Percentiles rank a stretch among this genome's conserved stretches.
Conservation (phyloP, 2,797 vertebrate genomes). For the Pseudotriccus pelzelni region DNA sequence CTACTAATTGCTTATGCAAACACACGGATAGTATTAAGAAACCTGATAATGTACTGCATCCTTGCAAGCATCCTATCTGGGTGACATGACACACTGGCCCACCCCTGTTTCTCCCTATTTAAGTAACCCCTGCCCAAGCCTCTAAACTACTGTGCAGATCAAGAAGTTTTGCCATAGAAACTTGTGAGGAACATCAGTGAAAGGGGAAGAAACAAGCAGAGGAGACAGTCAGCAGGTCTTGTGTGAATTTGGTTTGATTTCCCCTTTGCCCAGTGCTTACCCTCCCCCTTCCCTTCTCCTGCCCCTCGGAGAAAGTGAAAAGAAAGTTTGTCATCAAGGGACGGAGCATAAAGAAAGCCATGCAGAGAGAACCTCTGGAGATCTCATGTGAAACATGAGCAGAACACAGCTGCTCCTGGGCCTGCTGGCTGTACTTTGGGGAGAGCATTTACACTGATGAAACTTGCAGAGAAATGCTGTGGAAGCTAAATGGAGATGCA, state of each 20-base stretch:
- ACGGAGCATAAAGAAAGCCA: not conserved
- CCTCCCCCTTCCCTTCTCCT: not conserved
- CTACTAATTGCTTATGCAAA: not conserved
- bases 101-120: not conserved
- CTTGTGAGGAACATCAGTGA: not conserved
- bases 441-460: not conserved
- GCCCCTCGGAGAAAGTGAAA: not conserved
- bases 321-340: too few species aligned
- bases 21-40: not conserved
- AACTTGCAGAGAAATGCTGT: not conserved
- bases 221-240: not conserved
- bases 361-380: not conserved
- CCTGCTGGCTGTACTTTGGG: not conserved
- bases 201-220: not conserved
- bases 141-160: not conserved
- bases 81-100: not conserved
- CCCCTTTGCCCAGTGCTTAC: not conserved
- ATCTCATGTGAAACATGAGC: not conserved
- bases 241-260: not conserved
- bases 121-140: not conserved
- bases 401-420: not conserved
- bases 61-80: not conserved
- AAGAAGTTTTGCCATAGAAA: not conserved
- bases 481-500: not conserved
- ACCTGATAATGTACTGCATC: not conserved